Percentiles rank a stretch among this genome's conserved stretches.
These are phyloP conservation scores for Scrobipalpa costella DNA, from an alignment of 2,888 invertebrate species.

Conservation along the genomic window DNA sequence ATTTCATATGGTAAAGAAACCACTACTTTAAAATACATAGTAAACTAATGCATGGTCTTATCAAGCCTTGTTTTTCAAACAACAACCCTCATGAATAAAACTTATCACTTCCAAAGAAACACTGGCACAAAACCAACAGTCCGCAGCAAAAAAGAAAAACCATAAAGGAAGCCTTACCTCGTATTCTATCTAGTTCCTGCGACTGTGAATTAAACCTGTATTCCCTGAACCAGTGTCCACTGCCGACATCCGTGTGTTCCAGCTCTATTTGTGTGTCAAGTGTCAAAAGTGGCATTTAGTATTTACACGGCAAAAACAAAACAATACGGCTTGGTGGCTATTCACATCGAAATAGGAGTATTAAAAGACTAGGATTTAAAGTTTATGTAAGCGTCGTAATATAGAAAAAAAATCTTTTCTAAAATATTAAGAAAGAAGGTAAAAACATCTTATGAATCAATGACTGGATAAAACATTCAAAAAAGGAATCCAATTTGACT, in stretches of 20 bases:
- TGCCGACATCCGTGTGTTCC: slow-evolving; percentile 80
- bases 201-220: slow-evolving; percentile 84
- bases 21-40: no score
- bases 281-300: slow-evolving; percentile 73
- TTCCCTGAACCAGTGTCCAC: slow-evolving; percentile 84
- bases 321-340: slow-evolving; percentile 48
- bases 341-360: not conserved
- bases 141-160: not conserved
- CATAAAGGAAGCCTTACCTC: slow-evolving; percentile 67
- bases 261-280: slow-evolving; percentile 78
- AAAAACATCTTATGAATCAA: no score
- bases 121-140: slow-evolving; percentile 8
- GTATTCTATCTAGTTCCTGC: slow-evolving; percentile 80
- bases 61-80: no score
- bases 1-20: no score
- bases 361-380: no score
- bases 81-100: not conserved
- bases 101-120: not conserved
- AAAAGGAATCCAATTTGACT: no score
- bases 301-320: slow-evolving; percentile 78
- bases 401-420: no score
- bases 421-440: no score
- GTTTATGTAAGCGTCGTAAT: no score
- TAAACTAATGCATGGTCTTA: no score
- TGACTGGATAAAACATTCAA: no score